Base-by-base conservation (phyloP, 1,140 invertebrate genomes). In the Tetramorium alpestre region DNA sequence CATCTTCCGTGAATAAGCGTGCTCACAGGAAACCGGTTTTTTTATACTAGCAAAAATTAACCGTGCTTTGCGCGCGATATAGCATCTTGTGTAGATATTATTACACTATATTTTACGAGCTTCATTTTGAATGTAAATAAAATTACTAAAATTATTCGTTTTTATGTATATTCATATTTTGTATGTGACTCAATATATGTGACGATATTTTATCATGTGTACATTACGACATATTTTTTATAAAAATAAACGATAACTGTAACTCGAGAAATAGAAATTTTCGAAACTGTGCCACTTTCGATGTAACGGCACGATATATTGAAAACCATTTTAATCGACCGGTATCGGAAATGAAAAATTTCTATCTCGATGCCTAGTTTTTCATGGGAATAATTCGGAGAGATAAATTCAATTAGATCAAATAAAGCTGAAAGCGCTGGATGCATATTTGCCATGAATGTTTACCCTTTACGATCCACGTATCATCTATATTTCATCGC, bases 271-370 rank as follows among this genome's bases (percentile, higher is more conserved):
- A 22, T 2, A 11, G 47, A 0, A 69, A 25, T 54, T 81, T 81
- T 44, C 6, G 2, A 70, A 69, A 44, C 13, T 18, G 25, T 33
- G 18, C 41, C 60, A 49, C 44, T 65, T 70, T 54, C 47, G 16
- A 41, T n/a, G 16, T 64, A 8, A 25, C 47, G 22, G 13, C 13
- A 38, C 33, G 47, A 54, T 54, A 10, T 54, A 69, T 22, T n/a
- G 33, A 25, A 69, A 54, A 81, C 70, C 25, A 13, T 54, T 70
- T 81, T 81, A 80, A 77, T 16, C 47, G 38, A 38, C 4, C 33
- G 64, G 64, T 81, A 70, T 70, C 22, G 64, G 33, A 81, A 70
- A 69, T 54, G n/a, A 81, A 70, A 81, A 81, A 81, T 70, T 81
- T 70, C 47, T 41, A 81, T 70, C 47, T 38, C 77, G 18, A 8